Evolutionary conservation across 2,888 invertebrate genomes (phyloP).

Genomic region (Halocaridina rubra): DNA sequence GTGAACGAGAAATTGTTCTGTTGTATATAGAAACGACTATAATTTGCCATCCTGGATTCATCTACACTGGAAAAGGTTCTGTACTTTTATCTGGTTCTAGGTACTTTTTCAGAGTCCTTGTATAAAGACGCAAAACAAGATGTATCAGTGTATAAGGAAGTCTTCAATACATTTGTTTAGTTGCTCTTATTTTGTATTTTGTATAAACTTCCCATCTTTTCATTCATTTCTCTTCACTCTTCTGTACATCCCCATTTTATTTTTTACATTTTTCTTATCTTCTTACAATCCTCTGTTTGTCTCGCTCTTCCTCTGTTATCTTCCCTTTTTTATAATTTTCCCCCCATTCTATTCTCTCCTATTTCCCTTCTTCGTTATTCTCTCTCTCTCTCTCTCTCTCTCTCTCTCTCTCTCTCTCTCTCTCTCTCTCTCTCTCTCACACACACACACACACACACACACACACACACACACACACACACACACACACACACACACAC

Average conservation of each 20-base stretch:
- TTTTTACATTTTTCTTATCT: neutral
- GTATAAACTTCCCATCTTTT: too few relatives aligned
- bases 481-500: neutral
- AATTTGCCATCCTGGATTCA: too few relatives aligned
- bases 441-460: neutral
- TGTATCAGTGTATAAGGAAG: too few relatives aligned
- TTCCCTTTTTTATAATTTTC: neutral
- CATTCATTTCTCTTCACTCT: too few relatives aligned
- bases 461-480: neutral
- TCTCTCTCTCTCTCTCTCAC: neutral
- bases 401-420: neutral
- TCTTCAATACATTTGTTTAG: too few relatives aligned
- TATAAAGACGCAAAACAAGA: too few relatives aligned
- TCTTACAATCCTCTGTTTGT: neutral
- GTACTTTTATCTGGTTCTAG: too few relatives aligned
- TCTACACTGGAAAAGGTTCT: too few relatives aligned
- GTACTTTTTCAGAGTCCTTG: too few relatives aligned
- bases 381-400: neutral
- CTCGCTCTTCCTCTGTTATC: neutral
- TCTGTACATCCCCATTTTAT: neutral
- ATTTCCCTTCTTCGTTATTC: neutral
- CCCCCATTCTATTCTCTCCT: neutral
- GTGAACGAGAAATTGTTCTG: too few relatives aligned
- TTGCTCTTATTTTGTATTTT: too few relatives aligned
- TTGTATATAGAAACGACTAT: too few relatives aligned